Evolutionary conservation across 2,888 invertebrate species (phyloP), one percentile per base, ranked within the genome.

Genomic region (Apocheima hispidaria): DNA sequence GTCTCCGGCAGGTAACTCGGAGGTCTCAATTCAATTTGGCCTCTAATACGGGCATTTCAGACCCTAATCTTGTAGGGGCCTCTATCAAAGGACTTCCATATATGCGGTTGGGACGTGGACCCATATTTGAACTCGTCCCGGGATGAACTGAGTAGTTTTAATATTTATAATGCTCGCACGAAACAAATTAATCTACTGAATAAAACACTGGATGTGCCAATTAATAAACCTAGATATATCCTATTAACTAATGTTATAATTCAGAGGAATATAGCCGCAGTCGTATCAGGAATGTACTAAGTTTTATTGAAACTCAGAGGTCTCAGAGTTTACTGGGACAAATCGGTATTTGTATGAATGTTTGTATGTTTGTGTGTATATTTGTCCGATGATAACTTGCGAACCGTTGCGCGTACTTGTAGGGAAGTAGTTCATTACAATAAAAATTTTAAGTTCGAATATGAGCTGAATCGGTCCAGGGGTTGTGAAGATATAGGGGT

Each of bases 41-140:
- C 48, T 26, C 30, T 49, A 48, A 49, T 54, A 38, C 49, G 54
- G 35, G 53, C 54, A 50, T 40, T 54, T 60, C 48, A 48, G 49
- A 60, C 60, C 66, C 55, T 60, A 66, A 63, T 63, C 54, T 60
- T 38, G 51, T 60, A 46, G 51, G 49, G 36, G 48, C 55, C 56
- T 54, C 57, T 59, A 50, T 65, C 61, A 65, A 61, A 51, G 54
- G 36, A 35, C 54, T 43, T 20, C 48, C 49, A 56, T 57, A 60
- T 49, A 60, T 61, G 60, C 53, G 53, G 57, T 44, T 18, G 21
- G 36, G 35, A 14, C 33, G 9, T 18, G 35, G 46, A 41, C 49
- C 50, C 53, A 60, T 60, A 52, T 58, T 44, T 55, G 48, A 50
- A 20, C 53, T 40, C 16, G 52, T 14, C 38, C 48, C 48, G 4